A percentile compares a stretch with the other conserved stretches of the same genome.
Conservation (phyloP, 1,140 invertebrate species). For the Diachasmimorpha longicaudata region DNA sequence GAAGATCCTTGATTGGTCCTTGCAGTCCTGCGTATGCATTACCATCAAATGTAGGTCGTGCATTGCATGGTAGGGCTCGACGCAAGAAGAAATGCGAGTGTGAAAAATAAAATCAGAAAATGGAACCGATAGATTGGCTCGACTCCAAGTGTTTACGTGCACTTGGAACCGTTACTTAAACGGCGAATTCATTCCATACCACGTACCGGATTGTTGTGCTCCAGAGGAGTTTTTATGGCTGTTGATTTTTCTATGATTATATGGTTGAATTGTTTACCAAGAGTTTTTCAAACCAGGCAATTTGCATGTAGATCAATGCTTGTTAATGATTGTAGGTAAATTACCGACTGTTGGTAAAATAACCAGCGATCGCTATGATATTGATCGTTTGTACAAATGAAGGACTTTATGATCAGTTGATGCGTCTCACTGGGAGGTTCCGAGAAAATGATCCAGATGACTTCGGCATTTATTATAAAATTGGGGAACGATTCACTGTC, state of each 20-base stretch:
- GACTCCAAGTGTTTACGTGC: not conserved
- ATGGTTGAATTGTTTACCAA: not conserved
- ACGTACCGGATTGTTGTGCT: not conserved
- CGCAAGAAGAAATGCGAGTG: not conserved
- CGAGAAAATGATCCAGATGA: not conserved
- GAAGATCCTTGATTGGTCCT: not conserved
- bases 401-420: not conserved
- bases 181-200: conserved; percentile 25
- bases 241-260: conserved; percentile 11
- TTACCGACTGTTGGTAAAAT: not conserved
- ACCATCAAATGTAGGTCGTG: not conserved
- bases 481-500: not conserved
- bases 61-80: not conserved
- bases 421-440: not conserved
- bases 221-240: conserved; percentile 4
- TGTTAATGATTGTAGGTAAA: not conserved
- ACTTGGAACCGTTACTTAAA: conserved; percentile 29
- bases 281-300: not conserved
- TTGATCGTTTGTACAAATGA: not conserved
- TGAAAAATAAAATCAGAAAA: conserved; percentile 21
- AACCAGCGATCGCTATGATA: not conserved
- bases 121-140: conserved; percentile 15
- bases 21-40: not conserved
- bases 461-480: not conserved
- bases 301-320: no score